Conservation (phyloP, 2,113 vertebrate species). For the Toxotes chatareus region DNA sequence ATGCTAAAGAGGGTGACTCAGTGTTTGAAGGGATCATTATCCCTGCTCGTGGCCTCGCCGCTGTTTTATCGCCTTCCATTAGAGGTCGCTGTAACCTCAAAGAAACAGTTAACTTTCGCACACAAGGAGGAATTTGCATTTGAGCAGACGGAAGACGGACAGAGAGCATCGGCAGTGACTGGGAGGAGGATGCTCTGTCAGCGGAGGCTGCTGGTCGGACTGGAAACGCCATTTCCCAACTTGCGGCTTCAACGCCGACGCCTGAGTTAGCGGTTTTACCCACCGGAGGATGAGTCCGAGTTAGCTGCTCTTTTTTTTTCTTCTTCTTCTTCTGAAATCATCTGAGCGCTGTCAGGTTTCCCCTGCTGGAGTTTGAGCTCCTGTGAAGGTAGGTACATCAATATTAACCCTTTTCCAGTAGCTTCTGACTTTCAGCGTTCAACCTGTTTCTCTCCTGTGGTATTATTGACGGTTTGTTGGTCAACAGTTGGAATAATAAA, state of each 20-base stretch:
- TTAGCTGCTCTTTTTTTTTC: background rate
- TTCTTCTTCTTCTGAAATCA: background rate
- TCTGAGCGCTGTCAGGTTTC: background rate
- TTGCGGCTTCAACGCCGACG: slow-evolving; percentile 12
- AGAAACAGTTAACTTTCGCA: background rate
- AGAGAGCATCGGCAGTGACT: slow-evolving; percentile 3
- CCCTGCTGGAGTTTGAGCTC: slow-evolving; percentile 38
- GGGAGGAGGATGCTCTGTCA: slow-evolving; percentile 35
- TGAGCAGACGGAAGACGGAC: slow-evolving; percentile 32
- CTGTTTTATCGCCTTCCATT: slow-evolving; percentile 13
- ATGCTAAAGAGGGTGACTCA: background rate
- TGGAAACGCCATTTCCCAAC: slow-evolving; percentile 22
- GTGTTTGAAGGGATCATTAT: background rate
- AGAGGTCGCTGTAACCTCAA: slow-evolving; percentile 58
- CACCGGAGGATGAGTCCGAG: slow-evolving; percentile 14
- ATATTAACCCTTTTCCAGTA: background rate
- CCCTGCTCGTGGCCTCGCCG: background rate
- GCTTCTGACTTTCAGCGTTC: background rate
- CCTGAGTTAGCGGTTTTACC: background rate
- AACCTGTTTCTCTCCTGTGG: background rate
- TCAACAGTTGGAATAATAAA: background rate
- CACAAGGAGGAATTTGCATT: slow-evolving; percentile 37
- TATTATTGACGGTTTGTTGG: slow-evolving; percentile 9
- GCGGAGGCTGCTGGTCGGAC: slow-evolving; percentile 39
- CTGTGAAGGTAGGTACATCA: slow-evolving; percentile 50